A percentile compares a stretch with the other conserved stretches of the same genome.
Conservation (phyloP, 2,113 vertebrate species). For the Planiliza haematocheilus region DNA sequence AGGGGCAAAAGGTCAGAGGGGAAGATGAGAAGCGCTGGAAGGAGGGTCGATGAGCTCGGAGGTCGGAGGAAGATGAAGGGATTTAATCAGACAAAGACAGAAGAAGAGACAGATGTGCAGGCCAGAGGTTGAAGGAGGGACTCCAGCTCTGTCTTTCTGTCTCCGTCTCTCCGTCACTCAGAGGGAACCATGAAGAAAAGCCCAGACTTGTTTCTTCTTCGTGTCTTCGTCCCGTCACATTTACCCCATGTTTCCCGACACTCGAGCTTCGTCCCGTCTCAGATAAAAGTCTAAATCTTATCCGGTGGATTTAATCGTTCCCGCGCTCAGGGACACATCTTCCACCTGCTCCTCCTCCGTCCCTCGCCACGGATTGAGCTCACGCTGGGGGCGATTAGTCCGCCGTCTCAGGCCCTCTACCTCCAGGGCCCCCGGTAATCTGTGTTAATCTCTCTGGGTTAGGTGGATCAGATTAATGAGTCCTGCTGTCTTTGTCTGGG, state of each 20-base stretch:
- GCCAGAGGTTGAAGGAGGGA: slow-evolving; percentile 44
- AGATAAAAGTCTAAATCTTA: slow-evolving; percentile 42
- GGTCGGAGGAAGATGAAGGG: slow-evolving; percentile 61
- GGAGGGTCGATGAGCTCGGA: slow-evolving; percentile 13
- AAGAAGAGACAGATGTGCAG: slow-evolving; percentile 60
- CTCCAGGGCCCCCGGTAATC: slow-evolving; percentile 62
- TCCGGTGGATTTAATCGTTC: slow-evolving; percentile 49
- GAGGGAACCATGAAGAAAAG: neutral
- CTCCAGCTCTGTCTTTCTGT: slow-evolving; percentile 19
- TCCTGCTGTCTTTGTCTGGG: slow-evolving; percentile 20
- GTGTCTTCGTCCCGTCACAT: neutral
- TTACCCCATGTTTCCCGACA: neutral
- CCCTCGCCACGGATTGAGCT: slow-evolving; percentile 35
- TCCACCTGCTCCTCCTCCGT: slow-evolving; percentile 39
- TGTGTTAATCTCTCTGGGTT: slow-evolving; percentile 69
- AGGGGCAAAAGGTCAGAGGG: slow-evolving; percentile 25
- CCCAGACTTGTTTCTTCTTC: neutral
- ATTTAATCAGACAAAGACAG: slow-evolving; percentile 62
- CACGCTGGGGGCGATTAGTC: slow-evolving; percentile 45
- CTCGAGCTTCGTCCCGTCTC: neutral
- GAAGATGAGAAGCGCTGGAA: slow-evolving; percentile 25
- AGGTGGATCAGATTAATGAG: slow-evolving; percentile 60
- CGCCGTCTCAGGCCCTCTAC: slow-evolving; percentile 53
- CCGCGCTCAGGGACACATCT: slow-evolving; percentile 17
- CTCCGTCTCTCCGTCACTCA: neutral